A percentile compares a stretch with the other conserved stretches of the same genome.
Evolutionary conservation across 1,140 invertebrate genomes (phyloP).

Genomic region (Macrostomum lignano): DNA sequence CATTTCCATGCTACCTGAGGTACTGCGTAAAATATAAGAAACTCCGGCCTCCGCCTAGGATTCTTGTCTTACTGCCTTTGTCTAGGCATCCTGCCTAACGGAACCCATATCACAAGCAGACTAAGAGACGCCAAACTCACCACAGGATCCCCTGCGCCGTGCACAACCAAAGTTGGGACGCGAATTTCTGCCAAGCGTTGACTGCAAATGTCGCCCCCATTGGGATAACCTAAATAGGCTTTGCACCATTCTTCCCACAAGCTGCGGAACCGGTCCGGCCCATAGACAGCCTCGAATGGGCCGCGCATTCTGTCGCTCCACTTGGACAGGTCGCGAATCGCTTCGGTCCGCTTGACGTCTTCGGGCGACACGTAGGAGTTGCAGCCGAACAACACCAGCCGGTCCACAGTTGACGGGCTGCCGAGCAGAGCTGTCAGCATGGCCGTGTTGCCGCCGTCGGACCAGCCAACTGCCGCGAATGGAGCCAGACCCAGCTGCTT

Average conservation of each 20-base stretch:
- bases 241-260: constrained; percentile 46
- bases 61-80: no score
- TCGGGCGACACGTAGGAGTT: constrained; percentile 42
- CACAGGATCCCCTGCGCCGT: no score
- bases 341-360: constrained; percentile 38
- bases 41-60: no score
- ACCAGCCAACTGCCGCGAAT: constrained; percentile 56
- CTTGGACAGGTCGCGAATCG: constrained; percentile 36
- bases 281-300: constrained; percentile 43
- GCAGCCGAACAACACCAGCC: constrained; percentile 45
- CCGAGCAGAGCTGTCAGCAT: constrained; percentile 47
- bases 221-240: no score
- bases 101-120: no score
- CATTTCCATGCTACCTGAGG: no score
- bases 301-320: constrained; percentile 50
- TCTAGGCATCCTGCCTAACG: no score
- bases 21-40: no score
- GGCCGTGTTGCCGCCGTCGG: constrained; percentile 51
- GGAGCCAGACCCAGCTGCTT: constrained; percentile 36
- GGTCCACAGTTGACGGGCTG: constrained; percentile 37
- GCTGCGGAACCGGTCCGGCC: constrained; percentile 38
- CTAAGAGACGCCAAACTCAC: no score
- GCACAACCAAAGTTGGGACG: no score
- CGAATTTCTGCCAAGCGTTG: no score
- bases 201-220: no score